Percentiles rank a stretch among this genome's conserved stretches.
Evolutionary conservation across 1,140 invertebrate species (phyloP).

Genomic region (Pseudomyrmex gracilis): DNA sequence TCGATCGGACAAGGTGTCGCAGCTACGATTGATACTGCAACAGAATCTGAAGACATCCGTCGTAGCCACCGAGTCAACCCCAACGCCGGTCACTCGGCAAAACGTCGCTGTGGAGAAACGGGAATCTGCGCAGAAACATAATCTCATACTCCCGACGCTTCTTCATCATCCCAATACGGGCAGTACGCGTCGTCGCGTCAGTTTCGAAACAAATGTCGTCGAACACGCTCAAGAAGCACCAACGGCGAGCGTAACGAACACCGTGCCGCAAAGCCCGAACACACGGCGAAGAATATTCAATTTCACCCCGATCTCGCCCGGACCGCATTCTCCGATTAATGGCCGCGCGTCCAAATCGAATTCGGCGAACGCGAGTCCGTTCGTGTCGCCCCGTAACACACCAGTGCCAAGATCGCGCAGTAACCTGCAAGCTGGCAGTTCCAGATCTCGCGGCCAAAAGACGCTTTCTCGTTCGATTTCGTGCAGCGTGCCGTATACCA

Average conservation of each 20-base stretch:
- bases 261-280: slow-evolving; percentile 87
- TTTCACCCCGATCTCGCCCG: slow-evolving; percentile 93
- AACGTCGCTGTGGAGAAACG: slow-evolving; percentile 75
- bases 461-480: slow-evolving; percentile 81
- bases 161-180: slow-evolving; percentile 77
- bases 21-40: slow-evolving; percentile 90
- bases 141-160: slow-evolving; percentile 80
- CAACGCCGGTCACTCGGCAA: slow-evolving; percentile 69
- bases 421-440: slow-evolving; percentile 79
- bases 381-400: slow-evolving; percentile 93
- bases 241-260: slow-evolving; percentile 79
- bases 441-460: slow-evolving; percentile 77
- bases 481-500: slow-evolving; percentile 80
- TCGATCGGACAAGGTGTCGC: slow-evolving; percentile 89
- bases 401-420: slow-evolving; percentile 88
- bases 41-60: slow-evolving; percentile 87
- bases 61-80: slow-evolving; percentile 78
- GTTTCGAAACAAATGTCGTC: slow-evolving; percentile 87
- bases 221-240: slow-evolving; percentile 79
- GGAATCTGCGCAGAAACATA: slow-evolving; percentile 77
- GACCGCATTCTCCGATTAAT: slow-evolving; percentile 87
- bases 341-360: slow-evolving; percentile 85
- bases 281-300: slow-evolving; percentile 91
- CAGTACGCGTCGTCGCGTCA: slow-evolving; percentile 86
- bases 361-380: slow-evolving; percentile 90